Conservation (phyloP, 2,888 invertebrate genomes). For the Odiellus spinosus region DNA sequence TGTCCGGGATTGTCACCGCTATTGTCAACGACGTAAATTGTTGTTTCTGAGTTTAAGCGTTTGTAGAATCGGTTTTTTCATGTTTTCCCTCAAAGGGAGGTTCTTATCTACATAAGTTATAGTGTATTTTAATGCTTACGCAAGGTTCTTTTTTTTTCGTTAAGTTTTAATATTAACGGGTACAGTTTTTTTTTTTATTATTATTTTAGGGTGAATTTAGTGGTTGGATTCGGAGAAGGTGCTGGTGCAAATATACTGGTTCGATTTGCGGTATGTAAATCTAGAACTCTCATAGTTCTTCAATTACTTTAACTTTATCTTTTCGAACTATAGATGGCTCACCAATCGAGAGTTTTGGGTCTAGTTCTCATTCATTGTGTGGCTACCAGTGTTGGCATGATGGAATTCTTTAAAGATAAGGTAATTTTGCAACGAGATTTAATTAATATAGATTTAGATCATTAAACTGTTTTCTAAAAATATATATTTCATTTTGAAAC, state of each 20-base stretch:
- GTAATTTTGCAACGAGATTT: slow-evolving; percentile 34
- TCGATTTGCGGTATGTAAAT: slow-evolving; percentile 47
- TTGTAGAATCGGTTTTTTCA: too few species aligned
- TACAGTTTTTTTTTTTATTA: neutral
- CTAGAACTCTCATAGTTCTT: too few species aligned
- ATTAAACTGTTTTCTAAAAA: slow-evolving; percentile 37
- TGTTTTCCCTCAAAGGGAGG: too few species aligned
- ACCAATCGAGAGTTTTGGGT: slow-evolving; percentile 59
- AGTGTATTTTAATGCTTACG: too few species aligned
- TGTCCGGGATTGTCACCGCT: too few species aligned
- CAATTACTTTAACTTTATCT: too few species aligned
- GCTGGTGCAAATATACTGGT: slow-evolving; percentile 74
- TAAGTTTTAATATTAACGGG: neutral
- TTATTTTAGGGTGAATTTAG: slow-evolving; percentile 47
- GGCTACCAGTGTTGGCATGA: slow-evolving; percentile 64
- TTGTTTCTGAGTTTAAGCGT: too few species aligned
- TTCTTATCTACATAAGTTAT: too few species aligned
- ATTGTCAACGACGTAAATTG: too few species aligned
- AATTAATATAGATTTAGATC: too few species aligned
- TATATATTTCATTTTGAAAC: slow-evolving; percentile 7
- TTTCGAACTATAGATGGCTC: slow-evolving; percentile 40
- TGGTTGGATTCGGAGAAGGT: slow-evolving; percentile 70
- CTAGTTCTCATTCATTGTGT: slow-evolving; percentile 73
- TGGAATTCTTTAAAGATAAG: slow-evolving; percentile 69
- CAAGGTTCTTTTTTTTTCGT: too few species aligned